Conservation (phyloP, 2,113 vertebrate genomes). For the Castor canadensis region DNA sequence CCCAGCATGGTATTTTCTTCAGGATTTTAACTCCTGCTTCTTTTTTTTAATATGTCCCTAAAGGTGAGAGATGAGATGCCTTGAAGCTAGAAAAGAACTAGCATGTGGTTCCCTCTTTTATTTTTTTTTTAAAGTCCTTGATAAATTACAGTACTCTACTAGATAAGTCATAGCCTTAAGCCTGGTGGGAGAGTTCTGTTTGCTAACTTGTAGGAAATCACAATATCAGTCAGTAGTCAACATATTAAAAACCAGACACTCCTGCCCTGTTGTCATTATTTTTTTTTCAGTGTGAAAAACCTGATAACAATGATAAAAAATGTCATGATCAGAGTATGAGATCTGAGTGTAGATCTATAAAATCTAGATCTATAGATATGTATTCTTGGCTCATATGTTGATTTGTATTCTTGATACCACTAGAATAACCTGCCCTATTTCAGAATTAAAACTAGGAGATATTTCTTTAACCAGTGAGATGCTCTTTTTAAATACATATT, state of each 20-base stretch:
- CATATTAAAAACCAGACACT: no score
- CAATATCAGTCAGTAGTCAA: background rate
- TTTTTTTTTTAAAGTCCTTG: no score
- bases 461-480: background rate
- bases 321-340: background rate
- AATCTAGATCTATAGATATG: background rate
- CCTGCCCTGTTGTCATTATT: no score
- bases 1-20: no score
- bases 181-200: background rate
- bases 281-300: background rate
- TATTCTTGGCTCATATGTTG: background rate
- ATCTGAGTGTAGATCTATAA: background rate
- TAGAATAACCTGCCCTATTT: background rate
- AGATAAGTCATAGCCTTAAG: background rate
- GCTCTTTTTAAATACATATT: background rate
- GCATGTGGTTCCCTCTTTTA: background rate
- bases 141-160: no score
- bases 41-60: background rate
- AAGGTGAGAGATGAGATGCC: background rate
- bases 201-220: background rate
- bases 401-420: background rate
- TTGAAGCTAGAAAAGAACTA: background rate
- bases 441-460: conserved; percentile 23
- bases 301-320: background rate
- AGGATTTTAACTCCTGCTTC: background rate